Conservation (phyloP, 2,888 invertebrate species). For the Mimumesa dahlbomi region DNA sequence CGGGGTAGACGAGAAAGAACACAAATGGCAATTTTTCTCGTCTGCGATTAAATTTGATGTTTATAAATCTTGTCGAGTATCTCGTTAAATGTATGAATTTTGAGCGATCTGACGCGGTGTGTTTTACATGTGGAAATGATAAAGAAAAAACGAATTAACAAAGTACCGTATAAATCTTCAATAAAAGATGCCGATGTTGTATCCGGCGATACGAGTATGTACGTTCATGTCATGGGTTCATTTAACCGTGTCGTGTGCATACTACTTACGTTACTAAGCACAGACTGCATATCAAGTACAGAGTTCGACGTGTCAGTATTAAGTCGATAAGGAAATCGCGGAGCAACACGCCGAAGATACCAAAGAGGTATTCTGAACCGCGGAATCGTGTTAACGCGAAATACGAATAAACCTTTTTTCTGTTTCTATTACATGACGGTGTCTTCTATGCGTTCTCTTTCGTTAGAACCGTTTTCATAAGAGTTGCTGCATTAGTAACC, state of each 20-base stretch:
- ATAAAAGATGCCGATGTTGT: constrained; percentile 17
- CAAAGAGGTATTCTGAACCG: constrained; percentile 44
- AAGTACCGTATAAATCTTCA: constrained; percentile 20
- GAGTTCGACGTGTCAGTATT: constrained; percentile 37
- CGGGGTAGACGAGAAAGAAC: background rate
- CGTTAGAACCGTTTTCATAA: too few species aligned
- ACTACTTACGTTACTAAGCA: background rate
- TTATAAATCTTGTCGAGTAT: constrained; percentile 23
- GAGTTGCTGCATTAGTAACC: too few species aligned
- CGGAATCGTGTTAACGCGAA: constrained; percentile 46
- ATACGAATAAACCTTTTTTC: constrained; percentile 54
- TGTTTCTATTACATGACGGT: constrained; percentile 4
- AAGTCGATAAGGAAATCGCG: constrained; percentile 27
- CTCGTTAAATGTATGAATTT: constrained; percentile 17
- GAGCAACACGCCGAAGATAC: constrained; percentile 22
- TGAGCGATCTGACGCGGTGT: constrained; percentile 17
- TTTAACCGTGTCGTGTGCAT: constrained; percentile 10
- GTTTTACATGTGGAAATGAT: constrained; percentile 36
- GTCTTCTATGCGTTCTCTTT: constrained; percentile 10
- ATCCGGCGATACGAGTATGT: constrained; percentile 15
- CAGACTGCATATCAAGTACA: constrained; percentile 53
- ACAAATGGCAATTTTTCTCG: background rate
- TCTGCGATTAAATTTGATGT: constrained; percentile 28
- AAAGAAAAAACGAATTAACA: constrained; percentile 3
- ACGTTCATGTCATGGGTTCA: constrained; percentile 10